Evolutionary conservation across 2,113 vertebrate genomes (phyloP).

Genomic region (Solenodon paradoxus): DNA sequence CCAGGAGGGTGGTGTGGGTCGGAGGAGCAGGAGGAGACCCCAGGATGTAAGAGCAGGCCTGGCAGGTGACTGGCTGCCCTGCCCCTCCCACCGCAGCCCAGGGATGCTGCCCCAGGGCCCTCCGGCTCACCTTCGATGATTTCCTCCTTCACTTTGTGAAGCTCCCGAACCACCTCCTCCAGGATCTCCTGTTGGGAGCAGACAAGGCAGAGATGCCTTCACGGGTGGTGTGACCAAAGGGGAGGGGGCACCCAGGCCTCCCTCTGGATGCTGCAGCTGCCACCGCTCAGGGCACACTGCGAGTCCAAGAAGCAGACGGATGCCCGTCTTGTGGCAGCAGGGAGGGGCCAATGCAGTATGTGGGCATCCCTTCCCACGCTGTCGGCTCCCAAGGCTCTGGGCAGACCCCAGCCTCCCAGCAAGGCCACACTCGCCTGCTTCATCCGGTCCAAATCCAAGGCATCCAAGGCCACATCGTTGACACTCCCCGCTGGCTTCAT

Average conservation of each 20-base stretch:
- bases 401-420: too few relatives aligned
- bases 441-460: slow-evolving; percentile 98
- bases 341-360: rapidly evolving
- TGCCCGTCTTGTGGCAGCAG: slow-evolving; percentile 5
- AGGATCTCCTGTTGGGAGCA: slow-evolving; percentile 91
- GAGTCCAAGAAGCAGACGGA: not conserved
- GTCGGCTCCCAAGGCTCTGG: not conserved
- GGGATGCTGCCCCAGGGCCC: rapidly evolving
- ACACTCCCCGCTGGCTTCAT: slow-evolving; percentile 94
- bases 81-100: rapidly evolving
- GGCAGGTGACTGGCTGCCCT: not conserved
- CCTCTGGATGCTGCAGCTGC: not conserved
- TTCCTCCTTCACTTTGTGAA: slow-evolving; percentile 99
- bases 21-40: not conserved
- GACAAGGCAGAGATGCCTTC: not conserved
- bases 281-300: not conserved
- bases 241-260: not conserved
- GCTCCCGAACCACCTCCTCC: slow-evolving; percentile 98
- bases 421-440: slow-evolving; percentile 89
- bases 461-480: slow-evolving; percentile 90
- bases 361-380: not conserved
- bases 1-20: not conserved
- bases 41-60: too few relatives aligned
- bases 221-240: rapidly evolving
- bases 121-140: slow-evolving; percentile 95